Evolutionary conservation across 2,888 invertebrate genomes (phyloP).

Genomic region (Parnassius mnemosyne): DNA sequence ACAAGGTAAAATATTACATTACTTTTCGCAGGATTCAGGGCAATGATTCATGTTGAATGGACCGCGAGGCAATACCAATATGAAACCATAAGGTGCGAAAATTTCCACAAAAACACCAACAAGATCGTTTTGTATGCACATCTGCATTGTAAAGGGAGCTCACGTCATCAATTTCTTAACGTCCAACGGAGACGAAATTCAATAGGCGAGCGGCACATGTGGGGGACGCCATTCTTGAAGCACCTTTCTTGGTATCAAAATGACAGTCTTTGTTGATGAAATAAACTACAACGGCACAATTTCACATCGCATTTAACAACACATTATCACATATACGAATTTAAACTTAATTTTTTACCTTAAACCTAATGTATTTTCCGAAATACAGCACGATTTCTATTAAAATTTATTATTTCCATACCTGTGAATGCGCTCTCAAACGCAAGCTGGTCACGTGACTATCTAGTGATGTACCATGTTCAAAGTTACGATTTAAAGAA

Average conservation of each 20-base stretch:
- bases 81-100: constrained; percentile 39
- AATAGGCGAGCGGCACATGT: constrained; percentile 82
- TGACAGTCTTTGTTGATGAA: constrained; percentile 80
- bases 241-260: constrained; percentile 83
- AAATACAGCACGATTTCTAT: constrained; percentile 66
- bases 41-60: constrained; percentile 68
- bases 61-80: constrained; percentile 53
- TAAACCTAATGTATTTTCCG: constrained; percentile 57
- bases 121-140: constrained; percentile 46
- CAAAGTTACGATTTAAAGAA: constrained; percentile 34
- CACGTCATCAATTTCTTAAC: constrained; percentile 68
- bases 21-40: constrained; percentile 60
- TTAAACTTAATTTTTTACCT: constrained; percentile 60
- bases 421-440: constrained; percentile 86
- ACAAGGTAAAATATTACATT: constrained; percentile 45
- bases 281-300: constrained; percentile 65
- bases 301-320: constrained; percentile 55
- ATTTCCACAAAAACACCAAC: constrained; percentile 46
- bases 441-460: constrained; percentile 86
- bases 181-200: constrained; percentile 60
- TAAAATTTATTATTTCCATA: constrained; percentile 79
- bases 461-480: constrained; percentile 58
- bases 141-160: constrained; percentile 55
- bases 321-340: constrained; percentile 56
- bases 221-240: constrained; percentile 88